Base-by-base conservation (phyloP, 2,888 invertebrate species). In the Dasypolia templi region DNA sequence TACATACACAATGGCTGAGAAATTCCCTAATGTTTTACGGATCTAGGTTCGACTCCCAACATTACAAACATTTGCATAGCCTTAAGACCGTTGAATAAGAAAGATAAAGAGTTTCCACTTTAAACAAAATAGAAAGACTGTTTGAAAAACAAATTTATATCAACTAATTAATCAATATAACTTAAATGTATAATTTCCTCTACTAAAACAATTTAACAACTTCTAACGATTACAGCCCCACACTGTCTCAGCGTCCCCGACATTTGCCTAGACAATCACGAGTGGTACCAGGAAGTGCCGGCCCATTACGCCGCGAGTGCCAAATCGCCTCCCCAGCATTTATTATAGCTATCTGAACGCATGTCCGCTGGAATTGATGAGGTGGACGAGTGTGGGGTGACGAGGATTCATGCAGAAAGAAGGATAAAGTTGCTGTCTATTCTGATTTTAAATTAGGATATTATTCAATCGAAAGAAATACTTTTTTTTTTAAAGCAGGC, bases 311-410 rank as follows among this genome's bases (percentile, higher is more conserved):
- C 87, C 82, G 75, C 6, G 90, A 92, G 93, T 90, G 92, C 90
- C 90, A 91, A 92, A 90, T 93, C 91, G 89, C 90, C 89, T 89
- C 92, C 92, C 93, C 88, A 86, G 78, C 90, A 89, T 91, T 92
- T 90, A 90, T 91, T 90, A 90, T 87, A 84, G 89, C 88, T 81
- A 87, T 90, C 87, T 84, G 88, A 90, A 91, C 88, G 89, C 82
- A 87, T 89, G 87, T 91, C 92, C 91, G 89, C 88, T 88, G 88
- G 90, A 92, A 94, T 94, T 92, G 92, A 94, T 93, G 93, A 92
- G 89, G 92, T 91, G 91, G 92, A 90, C 91, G 90, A 89, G 84
- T 80, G 59, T 89, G 87, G 89, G 90, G 91, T 90, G 91, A 70
- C 88, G 81, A 90, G 44, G 67, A 75, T 82, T 86, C 81, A 46